Percentiles rank a stretch among this genome's conserved stretches.
phyloP scores from a whole-genome alignment of 2,113 vertebrate species.

The Pachycephala philippinensis region DNA sequence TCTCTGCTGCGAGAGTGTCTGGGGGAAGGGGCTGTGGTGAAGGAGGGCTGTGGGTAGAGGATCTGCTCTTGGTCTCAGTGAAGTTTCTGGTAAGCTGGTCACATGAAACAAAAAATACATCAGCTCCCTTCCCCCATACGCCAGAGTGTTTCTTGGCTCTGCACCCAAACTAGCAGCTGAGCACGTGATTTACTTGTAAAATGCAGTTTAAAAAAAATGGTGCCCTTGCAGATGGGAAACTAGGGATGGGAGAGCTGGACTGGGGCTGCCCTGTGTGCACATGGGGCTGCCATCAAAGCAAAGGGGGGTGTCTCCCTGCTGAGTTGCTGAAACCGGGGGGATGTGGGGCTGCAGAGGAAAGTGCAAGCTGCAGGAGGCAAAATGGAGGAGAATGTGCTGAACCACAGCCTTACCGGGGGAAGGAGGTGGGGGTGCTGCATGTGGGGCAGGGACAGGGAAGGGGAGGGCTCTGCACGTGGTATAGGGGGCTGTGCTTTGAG shows the following conservation, averaged over 20 bases:
- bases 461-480: background rate
- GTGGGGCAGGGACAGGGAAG: background rate
- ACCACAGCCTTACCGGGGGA: background rate
- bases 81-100: slow-evolving; percentile 1
- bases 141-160: slow-evolving; percentile 40
- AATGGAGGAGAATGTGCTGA: background rate
- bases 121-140: slow-evolving; percentile 25
- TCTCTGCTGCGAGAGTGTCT: background rate
- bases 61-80: background rate
- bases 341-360: background rate
- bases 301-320: background rate
- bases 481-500: background rate
- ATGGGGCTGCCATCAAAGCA: rapidly evolving
- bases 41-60: background rate
- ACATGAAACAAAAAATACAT: background rate
- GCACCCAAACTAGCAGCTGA: slow-evolving; percentile 31
- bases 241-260: background rate
- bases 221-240: slow-evolving; percentile 11
- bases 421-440: background rate
- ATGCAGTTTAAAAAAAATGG: background rate
- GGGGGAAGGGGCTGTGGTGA: background rate
- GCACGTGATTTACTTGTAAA: slow-evolving; percentile 51
- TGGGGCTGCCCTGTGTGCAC: background rate
- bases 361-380: background rate
- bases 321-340: background rate